Base-by-base conservation (phyloP, 2,888 invertebrate species). In the Ectobius pallidus region DNA sequence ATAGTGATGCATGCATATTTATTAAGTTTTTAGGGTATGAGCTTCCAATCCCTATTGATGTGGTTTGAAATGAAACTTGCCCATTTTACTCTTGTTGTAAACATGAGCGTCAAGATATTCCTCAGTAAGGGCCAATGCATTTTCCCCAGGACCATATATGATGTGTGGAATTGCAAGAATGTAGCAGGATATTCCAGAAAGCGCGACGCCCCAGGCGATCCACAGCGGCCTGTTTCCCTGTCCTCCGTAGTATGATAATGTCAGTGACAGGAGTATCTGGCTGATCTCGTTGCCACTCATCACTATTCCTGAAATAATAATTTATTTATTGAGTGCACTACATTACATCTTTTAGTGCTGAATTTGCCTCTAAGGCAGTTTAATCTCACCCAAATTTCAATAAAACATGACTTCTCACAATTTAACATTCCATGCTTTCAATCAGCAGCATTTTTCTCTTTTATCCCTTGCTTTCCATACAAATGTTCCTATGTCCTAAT, bases 221-320 rank as follows among this genome's bases (percentile, higher is more conserved):
- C 90, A 90, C 70, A 86, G 82, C 0, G 91, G 90, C 67, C 91
- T 86, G 81, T 90, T 89, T 27, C 89, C 86, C 75, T 87, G 86
- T n/a, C 90, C 89, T 7, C 90, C 90, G 77, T 87, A 85, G 77
- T 90, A 90, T 22, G 89, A 87, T 49, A 90, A 80, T 68, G 90
- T 83, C 69, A 90, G 80, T 3, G 90, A 89, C 52, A 88, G 80
- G 71, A 90, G 78, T 74, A 91, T 88, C 81, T 91, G 90, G 70
- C 90, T 90, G 78, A 91, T 86, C 82, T 91, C 91, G 83, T 91
- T 91, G 32, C 90, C 89, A 70, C 90, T 89, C 44, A 90, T 83
- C 70, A 91, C 87, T 34, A 90, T 84, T 46, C 90, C 90, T 90
- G 78, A n/a, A 80, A 80, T 44, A 58, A 9, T 25, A 39, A 39